Conservation (phyloP, 1,140 invertebrate species). For the Trialeurodes vaporariorum region DNA sequence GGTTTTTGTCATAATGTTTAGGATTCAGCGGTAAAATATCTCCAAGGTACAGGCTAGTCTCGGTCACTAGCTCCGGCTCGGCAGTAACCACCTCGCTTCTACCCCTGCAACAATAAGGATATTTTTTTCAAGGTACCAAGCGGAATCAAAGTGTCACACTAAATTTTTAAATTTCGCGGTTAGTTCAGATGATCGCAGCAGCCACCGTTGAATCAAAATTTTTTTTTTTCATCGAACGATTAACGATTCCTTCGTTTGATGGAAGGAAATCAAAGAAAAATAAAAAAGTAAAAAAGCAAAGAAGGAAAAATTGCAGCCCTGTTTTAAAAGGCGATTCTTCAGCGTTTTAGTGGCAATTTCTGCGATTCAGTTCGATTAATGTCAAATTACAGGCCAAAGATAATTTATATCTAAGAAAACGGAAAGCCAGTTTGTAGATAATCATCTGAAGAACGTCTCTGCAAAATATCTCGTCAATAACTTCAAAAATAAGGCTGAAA, state of each 20-base stretch:
- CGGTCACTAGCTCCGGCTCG: slow-evolving; percentile 24
- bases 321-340: not conserved
- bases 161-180: not conserved
- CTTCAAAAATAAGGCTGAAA: too few species aligned
- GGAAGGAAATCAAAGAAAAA: too few species aligned
- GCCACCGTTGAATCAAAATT: not conserved
- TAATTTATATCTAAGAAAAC: too few species aligned
- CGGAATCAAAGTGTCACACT: not conserved
- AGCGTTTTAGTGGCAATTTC: not conserved
- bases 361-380: not conserved
- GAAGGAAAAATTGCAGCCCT: too few species aligned
- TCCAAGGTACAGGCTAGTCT: slow-evolving; percentile 55
- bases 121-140: not conserved
- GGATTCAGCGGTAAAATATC: slow-evolving; percentile 73
- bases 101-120: slow-evolving; percentile 3
- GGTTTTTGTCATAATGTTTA: slow-evolving; percentile 80
- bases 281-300: too few species aligned
- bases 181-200: not conserved
- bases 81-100: slow-evolving; percentile 11
- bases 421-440: too few species aligned
- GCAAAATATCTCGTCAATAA: too few species aligned
- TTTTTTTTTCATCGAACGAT: not conserved
- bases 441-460: too few species aligned
- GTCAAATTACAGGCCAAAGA: too few species aligned
- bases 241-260: too few species aligned